Evolutionary conservation across 92 coral and sea anemone species (phyloP), one percentile per base, ranked within the genome.

Genomic region (Palythoa heliodiscus): DNA sequence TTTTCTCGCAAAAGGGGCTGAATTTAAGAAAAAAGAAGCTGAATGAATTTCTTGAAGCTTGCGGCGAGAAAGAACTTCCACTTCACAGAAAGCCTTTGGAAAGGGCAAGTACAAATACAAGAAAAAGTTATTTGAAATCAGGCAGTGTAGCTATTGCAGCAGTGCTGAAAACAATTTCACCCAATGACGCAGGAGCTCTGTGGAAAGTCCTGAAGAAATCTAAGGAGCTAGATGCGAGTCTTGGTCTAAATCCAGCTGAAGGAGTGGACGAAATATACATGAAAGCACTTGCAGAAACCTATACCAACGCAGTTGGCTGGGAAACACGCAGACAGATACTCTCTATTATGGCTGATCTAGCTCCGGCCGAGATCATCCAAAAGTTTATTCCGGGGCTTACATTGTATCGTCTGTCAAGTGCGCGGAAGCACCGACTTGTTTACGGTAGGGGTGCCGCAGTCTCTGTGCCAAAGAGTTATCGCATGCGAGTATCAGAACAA

Each of bases 201-300:
- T 43, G 50, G 50, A 20, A 60, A 60, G 67, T 20, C 5, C n/a
- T 60, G 22, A 60, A 60, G 12, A 9, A 60, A 20, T 60, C 67
- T 60, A 60, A 60, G 67, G 67, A 60, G 67, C 67, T 60, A 15
- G 67, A 60, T 60, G 67, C 22, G 2, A 60, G 67, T 20, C 67
- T 60, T 15, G 67, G 17, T 15, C 20, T 60, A 15, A 13, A 60
- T 12, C 5, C 67, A 20, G 22, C 22, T 0, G 17, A 15, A 20
- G 67, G 22, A 60, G 67, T 15, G 4, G 67, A 43, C 9, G 50
- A 43, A 43, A 43, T 43, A 43, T 70, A 68, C 3, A 22, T 68
- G 73, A 38, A 68, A 14, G 73, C 43, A 8, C 73, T 68, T 68
- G 73, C 73, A 19, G 68, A 61, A 22, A 61, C 68, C 20, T 61